phyloP scores from a whole-genome alignment of 2,888 invertebrate genomes.

The Dasypolia templi region DNA sequence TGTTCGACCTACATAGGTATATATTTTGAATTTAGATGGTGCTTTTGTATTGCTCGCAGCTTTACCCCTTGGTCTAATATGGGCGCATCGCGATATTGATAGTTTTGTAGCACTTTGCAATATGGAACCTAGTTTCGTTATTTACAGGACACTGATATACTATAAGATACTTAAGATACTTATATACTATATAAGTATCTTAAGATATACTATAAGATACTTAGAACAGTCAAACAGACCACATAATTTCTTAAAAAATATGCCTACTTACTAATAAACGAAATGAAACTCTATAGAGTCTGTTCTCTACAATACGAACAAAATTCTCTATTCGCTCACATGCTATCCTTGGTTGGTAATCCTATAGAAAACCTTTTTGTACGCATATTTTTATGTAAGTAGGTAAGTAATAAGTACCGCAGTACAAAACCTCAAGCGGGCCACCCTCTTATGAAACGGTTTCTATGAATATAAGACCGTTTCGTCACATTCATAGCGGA shows the following conservation, averaged over 20 bases:
- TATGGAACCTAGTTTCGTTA: not conserved
- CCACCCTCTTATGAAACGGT: no score
- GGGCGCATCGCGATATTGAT: not conserved
- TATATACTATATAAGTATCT: no score
- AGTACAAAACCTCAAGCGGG: conserved; percentile 10
- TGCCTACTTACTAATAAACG: not conserved
- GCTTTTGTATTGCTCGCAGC: conserved; percentile 6
- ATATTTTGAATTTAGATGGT: not conserved
- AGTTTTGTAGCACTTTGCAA: conserved; percentile 3
- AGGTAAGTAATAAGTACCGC: not conserved
- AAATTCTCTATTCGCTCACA: not conserved
- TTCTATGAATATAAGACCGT: no score
- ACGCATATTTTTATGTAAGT: not conserved
- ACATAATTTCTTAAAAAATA: not conserved
- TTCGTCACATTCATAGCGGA: no score
- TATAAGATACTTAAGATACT: no score
- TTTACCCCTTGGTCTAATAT: not conserved
- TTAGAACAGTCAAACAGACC: not conserved
- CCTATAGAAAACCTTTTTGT: not conserved
- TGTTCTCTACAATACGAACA: not conserved
- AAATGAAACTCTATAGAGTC: not conserved
- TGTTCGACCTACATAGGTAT: not conserved
- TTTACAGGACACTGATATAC: not conserved
- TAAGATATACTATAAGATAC: no score
- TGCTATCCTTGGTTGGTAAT: not conserved